phyloP scores from a whole-genome alignment of 30 jellyfish, hydroid and myxozoan species.

The Cassiopea xamachana region DNA sequence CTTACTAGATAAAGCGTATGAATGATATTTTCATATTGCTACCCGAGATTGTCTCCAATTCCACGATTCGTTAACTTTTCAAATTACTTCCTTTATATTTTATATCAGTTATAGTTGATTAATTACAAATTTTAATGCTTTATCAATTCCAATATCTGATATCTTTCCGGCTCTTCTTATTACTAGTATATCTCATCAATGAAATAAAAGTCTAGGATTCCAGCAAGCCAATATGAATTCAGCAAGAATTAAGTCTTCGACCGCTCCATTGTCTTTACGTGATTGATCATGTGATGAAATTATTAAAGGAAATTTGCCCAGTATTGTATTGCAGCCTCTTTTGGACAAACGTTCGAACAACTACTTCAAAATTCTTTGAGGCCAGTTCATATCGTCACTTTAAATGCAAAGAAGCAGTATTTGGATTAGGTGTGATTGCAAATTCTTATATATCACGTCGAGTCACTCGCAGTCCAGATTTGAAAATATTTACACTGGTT shows the following conservation, averaged over 20 bases:
- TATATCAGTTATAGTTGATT: no score
- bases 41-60: not conserved
- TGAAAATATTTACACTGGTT: constrained; percentile 20
- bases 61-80: not conserved
- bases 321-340: not conserved
- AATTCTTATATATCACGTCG: constrained; percentile 5
- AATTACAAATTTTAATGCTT: not conserved
- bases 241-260: not conserved
- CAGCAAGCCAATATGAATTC: not conserved
- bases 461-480: constrained; percentile 19
- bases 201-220: not conserved
- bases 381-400: not conserved
- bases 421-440: not conserved
- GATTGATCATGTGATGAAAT: not conserved
- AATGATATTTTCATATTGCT: not conserved
- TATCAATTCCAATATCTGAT: constrained; percentile 1
- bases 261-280: not conserved
- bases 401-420: constrained; percentile 1
- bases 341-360: not conserved
- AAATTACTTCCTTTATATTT: not conserved
- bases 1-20: not conserved
- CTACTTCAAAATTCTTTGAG: not conserved
- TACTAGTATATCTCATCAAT: constrained; percentile 15
- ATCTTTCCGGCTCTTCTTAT: constrained; percentile 19
- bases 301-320: not conserved